A percentile compares a stretch with the other conserved stretches of the same genome.
These are phyloP conservation scores for Lithophane socia DNA, from an alignment of 2,888 invertebrate species.

Conservation along the genomic window DNA sequence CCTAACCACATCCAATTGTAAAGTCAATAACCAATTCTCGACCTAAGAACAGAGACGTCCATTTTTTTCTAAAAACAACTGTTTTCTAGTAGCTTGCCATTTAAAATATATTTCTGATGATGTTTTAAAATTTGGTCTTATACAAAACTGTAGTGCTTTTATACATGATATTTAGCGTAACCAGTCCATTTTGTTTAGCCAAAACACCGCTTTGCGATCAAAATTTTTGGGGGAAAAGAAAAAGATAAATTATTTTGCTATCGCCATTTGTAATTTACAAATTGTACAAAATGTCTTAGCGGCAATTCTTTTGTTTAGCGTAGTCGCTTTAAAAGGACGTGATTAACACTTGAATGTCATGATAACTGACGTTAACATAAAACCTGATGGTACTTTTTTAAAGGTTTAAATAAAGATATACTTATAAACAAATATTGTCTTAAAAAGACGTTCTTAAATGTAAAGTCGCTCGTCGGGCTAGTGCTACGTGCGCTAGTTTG, in stretches of 20 bases:
- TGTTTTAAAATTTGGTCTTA: constrained; percentile 88
- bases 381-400: constrained; percentile 80
- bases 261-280: constrained; percentile 80
- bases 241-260: constrained; percentile 87
- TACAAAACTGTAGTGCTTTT: constrained; percentile 90
- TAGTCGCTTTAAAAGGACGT: constrained; percentile 83
- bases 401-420: constrained; percentile 75
- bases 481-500: constrained; percentile 76
- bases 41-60: constrained; percentile 90
- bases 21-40: constrained; percentile 87
- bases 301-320: constrained; percentile 77
- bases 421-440: constrained; percentile 81
- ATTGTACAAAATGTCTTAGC: constrained; percentile 76
- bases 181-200: constrained; percentile 90
- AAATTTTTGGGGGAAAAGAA: constrained; percentile 74
- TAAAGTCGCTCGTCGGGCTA: constrained; percentile 77
- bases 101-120: constrained; percentile 88
- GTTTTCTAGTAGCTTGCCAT: constrained; percentile 89
- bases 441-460: constrained; percentile 80
- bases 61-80: constrained; percentile 87
- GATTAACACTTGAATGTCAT: constrained; percentile 67
- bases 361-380: constrained; percentile 72
- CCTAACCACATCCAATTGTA: constrained; percentile 84
- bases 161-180: constrained; percentile 88
- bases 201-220: constrained; percentile 87